Conservation (phyloP, 2,113 vertebrate species). For the Neolamprologus falcicula region DNA sequence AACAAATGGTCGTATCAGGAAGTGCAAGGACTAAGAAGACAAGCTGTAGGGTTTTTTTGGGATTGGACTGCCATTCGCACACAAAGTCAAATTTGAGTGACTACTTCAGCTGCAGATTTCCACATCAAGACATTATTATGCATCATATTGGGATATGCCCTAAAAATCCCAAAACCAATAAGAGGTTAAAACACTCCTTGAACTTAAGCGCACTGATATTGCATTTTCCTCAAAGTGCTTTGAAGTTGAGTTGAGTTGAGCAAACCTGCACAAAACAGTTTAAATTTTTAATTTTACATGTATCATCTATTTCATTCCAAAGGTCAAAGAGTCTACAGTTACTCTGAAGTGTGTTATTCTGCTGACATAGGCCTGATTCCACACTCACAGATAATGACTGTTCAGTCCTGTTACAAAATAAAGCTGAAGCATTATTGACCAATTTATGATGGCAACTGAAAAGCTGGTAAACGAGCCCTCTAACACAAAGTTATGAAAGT, state of each 20-base stretch:
- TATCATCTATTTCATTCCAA: not conserved
- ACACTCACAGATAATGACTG: not conserved
- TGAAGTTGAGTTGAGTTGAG: not conserved
- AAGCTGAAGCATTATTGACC: not conserved
- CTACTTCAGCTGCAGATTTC: not conserved
- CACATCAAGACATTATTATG: not conserved
- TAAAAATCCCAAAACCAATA: not conserved
- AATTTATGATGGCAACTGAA: not conserved
- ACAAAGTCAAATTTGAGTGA: not conserved
- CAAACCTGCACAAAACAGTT: not conserved
- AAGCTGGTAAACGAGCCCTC: not conserved
- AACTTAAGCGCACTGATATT: accelerated
- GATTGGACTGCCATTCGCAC: not conserved
- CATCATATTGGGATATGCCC: not conserved
- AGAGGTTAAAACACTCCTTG: not conserved
- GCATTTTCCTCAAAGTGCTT: not conserved
- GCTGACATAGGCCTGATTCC: not conserved
- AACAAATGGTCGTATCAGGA: not conserved
- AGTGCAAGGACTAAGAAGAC: not conserved
- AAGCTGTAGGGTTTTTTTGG: accelerated
- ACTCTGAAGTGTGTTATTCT: not conserved
- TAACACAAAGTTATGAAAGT: not conserved
- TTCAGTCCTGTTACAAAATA: not conserved
- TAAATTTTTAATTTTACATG: accelerated
- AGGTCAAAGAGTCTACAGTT: accelerated